Percentiles rank a stretch among this genome's conserved stretches.
These are phyloP conservation scores for Chiropotes sagulatus DNA, from an alignment of 2,797 vertebrate genomes.

Conservation along the genomic window DNA sequence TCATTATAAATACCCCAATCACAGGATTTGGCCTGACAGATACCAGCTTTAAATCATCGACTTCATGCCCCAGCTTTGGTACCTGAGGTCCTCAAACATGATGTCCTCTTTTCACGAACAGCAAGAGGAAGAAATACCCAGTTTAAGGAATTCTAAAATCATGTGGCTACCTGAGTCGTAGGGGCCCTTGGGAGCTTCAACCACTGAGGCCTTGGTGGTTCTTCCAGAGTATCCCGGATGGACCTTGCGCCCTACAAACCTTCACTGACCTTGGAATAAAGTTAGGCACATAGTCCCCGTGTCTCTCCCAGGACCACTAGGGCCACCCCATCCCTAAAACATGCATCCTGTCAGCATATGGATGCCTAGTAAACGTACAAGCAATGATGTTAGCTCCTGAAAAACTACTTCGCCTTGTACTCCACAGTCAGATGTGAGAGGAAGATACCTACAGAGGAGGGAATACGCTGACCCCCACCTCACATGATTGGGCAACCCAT, in stretches of 20 bases:
- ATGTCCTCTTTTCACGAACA: background rate
- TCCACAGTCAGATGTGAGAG: background rate
- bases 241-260: fast-evolving
- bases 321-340: fast-evolving
- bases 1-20: background rate
- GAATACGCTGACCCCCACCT: fast-evolving
- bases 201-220: fast-evolving
- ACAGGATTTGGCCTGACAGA: too few species aligned
- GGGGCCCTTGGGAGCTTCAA: background rate
- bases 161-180: fast-evolving
- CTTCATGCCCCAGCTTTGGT: background rate
- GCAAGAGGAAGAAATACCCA: background rate
- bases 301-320: background rate
- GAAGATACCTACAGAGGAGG: background rate
- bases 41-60: fast-evolving
- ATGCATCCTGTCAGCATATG: fast-evolving
- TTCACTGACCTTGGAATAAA: background rate
- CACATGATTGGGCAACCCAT: fast-evolving
- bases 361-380: background rate
- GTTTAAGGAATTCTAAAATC: background rate
- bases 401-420: background rate
- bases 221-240: too few species aligned
- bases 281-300: fast-evolving
- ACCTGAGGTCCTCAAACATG: background rate
- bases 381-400: background rate